Percentiles rank a stretch among this genome's conserved stretches.
Evolutionary conservation across 30 jellyfish, hydroid and myxozoan species (phyloP).

Genomic region (Hydractinia echinata): DNA sequence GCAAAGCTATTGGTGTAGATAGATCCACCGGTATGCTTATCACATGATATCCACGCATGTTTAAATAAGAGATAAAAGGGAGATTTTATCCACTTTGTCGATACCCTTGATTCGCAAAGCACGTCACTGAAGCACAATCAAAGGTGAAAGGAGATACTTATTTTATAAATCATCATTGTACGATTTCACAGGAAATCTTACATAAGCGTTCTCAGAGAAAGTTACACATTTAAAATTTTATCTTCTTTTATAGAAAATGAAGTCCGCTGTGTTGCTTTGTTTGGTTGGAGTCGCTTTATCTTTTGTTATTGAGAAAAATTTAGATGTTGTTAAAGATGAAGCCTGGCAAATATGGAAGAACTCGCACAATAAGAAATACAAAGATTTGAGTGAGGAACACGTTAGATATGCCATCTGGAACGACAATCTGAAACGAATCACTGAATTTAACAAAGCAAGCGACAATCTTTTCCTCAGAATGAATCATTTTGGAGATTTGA

Average conservation of each 20-base stretch:
- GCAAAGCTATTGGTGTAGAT: too few relatives aligned
- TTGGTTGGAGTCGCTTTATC: conserved; percentile 32
- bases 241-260: neutral
- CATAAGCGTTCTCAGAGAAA: too few relatives aligned
- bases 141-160: too few relatives aligned
- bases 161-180: too few relatives aligned
- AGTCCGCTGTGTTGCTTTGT: neutral
- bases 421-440: conserved; percentile 72
- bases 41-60: too few relatives aligned
- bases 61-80: too few relatives aligned
- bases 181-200: too few relatives aligned
- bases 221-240: too few relatives aligned
- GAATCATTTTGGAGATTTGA: conserved; percentile 92
- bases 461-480: conserved; percentile 46
- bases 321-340: conserved; percentile 44
- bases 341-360: conserved; percentile 91
- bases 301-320: neutral
- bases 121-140: too few relatives aligned
- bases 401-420: conserved; percentile 82
- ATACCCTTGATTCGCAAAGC: too few relatives aligned
- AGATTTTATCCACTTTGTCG: too few relatives aligned
- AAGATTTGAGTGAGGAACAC: conserved; percentile 71
- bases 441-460: conserved; percentile 50
- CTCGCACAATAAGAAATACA: conserved; percentile 64
- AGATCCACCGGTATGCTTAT: too few relatives aligned